These are phyloP conservation scores for Burhinus bistriatus DNA, from an alignment of 2,113 vertebrate genomes.

Conservation along the genomic window DNA sequence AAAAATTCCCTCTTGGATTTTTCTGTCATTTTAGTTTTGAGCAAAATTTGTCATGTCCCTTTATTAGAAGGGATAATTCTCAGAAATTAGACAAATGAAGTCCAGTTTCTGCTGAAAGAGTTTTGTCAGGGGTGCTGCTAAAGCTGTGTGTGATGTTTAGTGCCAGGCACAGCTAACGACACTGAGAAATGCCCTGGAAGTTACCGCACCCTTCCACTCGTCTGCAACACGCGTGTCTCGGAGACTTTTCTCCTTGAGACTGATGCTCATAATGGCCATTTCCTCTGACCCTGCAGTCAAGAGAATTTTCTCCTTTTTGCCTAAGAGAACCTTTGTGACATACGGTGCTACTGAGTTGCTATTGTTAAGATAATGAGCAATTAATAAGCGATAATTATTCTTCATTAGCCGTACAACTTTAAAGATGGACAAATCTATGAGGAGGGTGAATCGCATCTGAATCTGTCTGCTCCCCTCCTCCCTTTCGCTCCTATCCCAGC, in stretches of 20 bases:
- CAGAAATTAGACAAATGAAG: background rate
- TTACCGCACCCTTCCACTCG: background rate
- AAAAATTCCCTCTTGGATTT: background rate
- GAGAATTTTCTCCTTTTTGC: background rate
- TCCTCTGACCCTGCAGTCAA: background rate
- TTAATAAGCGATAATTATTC: background rate
- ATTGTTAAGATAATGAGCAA: background rate
- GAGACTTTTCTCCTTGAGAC: background rate
- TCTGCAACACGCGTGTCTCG: background rate
- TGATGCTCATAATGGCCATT: background rate
- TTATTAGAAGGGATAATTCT: background rate
- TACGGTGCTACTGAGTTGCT: background rate
- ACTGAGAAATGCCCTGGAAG: background rate
- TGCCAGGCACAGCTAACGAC: background rate
- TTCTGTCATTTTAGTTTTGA: background rate
- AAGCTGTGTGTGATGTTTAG: background rate
- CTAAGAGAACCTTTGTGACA: background rate
- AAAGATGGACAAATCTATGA: background rate
- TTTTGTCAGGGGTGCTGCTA: background rate
- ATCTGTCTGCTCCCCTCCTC: background rate
- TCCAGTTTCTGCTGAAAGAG: background rate
- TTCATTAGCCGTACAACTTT: background rate
- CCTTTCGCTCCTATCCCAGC: rapidly evolving
- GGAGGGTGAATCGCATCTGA: background rate
- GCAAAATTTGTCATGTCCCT: background rate